Base-by-base conservation (phyloP, 1,140 invertebrate genomes). In the Chrysomallon squamiferum region DNA sequence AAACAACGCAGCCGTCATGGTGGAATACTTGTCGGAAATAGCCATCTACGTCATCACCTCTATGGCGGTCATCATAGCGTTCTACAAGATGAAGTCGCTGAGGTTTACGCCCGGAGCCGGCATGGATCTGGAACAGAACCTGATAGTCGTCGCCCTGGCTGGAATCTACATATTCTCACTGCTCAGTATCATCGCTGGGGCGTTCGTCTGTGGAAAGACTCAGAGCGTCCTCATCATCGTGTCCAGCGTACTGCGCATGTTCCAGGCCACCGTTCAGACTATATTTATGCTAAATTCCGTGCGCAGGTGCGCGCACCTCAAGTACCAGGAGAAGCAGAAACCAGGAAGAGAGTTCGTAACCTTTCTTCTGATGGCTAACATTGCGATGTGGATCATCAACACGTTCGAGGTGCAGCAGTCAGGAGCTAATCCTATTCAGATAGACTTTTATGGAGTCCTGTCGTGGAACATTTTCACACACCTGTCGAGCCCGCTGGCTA, bases 311-410 rank as follows among this genome's bases (percentile, higher is more conserved):
- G 94, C 96, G 15, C 92, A 94, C 74, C 87, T 95, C 38, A 92
- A 94, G 20, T 4, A 18, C 5, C 59, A 96, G 79, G 93, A 95
- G 77, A 90, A 93, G 67, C 94, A 92, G 81, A 97, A 97, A 86
- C 95, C 95, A 1, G 96, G 95, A 1, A 90, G 95, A 65, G 95
- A 98, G 85, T 91, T 96, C 38, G 94, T 98, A 41, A 97, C 95
- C 50, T 96, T 97, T 88, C 87, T 97, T 57, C 89, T 97, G 29
- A 95, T 97, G 78, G 95, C 93, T 86, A 97, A 97, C 83, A 68
- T 78, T 62, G 72, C 79, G 7, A 73, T 82, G 72, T 82, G 78
- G 78, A 65, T 68, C 15, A 72, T 78, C 43, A 78, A 79, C 61
- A 79, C 78, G 13, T 78, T 80, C 63, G 73, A 77, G 57, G 76